Evolutionary conservation across 2,113 vertebrate genomes (phyloP).

Genomic region (Tachuris rubrigastra): DNA sequence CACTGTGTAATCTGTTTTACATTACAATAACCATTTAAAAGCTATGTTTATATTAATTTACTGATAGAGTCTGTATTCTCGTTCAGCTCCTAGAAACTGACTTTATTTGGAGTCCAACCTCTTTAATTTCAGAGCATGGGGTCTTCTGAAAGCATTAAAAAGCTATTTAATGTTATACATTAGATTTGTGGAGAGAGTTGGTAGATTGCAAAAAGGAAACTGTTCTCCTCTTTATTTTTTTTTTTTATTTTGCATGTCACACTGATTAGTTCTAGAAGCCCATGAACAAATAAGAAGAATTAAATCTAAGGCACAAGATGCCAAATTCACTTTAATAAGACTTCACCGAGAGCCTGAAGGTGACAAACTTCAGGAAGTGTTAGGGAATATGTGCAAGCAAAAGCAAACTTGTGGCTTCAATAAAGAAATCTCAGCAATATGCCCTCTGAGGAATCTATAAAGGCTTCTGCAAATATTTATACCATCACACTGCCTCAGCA

Average conservation of each 20-base stretch:
- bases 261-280: neutral
- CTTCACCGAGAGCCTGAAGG: conserved; percentile 38
- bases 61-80: neutral
- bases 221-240: rapidly evolving
- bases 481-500: conserved; percentile 2
- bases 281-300: neutral
- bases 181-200: neutral
- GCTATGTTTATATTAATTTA: neutral
- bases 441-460: neutral
- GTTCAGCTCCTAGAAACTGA: neutral
- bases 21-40: neutral
- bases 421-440: conserved; percentile 15
- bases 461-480: conserved; percentile 75
- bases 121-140: neutral
- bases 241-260: neutral
- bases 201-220: neutral
- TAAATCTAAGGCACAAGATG: conserved; percentile 41
- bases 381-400: conserved; percentile 37
- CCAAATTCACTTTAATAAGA: conserved; percentile 39
- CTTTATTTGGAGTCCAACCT: neutral
- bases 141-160: neutral
- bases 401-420: conserved; percentile 35
- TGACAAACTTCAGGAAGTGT: conserved; percentile 53
- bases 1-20: neutral
- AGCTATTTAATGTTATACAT: neutral